A percentile compares a stretch with the other conserved stretches of the same genome.
Evolutionary conservation across 2,888 invertebrate species (phyloP).

Genomic region (Caenorhabditis sp.): DNA sequence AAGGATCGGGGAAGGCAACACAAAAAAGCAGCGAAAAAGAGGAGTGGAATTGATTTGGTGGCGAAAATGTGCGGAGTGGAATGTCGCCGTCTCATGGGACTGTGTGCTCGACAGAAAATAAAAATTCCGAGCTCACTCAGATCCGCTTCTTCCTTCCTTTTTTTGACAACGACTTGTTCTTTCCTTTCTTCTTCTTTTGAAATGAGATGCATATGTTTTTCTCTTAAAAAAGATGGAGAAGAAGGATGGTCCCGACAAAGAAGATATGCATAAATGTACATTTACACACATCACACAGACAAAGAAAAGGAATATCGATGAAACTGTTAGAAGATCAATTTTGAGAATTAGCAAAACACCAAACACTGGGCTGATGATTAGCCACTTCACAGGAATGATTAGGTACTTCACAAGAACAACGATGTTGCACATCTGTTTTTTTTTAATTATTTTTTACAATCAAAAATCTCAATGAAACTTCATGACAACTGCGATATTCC

Average conservation of each 20-base stretch:
- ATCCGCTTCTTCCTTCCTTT: not conserved
- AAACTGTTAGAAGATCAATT: no score
- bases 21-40: not conserved
- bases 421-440: no score
- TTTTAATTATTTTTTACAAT: no score
- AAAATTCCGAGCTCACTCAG: not conserved
- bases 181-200: not conserved
- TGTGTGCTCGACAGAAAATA: slow-evolving; percentile 1
- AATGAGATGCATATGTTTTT: not conserved
- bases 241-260: not conserved
- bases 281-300: no score
- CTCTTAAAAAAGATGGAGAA: not conserved
- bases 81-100: not conserved
- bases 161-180: not conserved
- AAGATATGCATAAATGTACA: not conserved
- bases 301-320: no score
- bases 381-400: no score
- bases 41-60: not conserved
- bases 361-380: no score
- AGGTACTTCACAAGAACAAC: no score
- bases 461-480: no score
- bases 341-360: no score
- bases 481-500: no score
- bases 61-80: not conserved
- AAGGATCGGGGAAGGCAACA: not conserved